Conservation (phyloP, 2,797 vertebrate genomes). For the Argentina silus region DNA sequence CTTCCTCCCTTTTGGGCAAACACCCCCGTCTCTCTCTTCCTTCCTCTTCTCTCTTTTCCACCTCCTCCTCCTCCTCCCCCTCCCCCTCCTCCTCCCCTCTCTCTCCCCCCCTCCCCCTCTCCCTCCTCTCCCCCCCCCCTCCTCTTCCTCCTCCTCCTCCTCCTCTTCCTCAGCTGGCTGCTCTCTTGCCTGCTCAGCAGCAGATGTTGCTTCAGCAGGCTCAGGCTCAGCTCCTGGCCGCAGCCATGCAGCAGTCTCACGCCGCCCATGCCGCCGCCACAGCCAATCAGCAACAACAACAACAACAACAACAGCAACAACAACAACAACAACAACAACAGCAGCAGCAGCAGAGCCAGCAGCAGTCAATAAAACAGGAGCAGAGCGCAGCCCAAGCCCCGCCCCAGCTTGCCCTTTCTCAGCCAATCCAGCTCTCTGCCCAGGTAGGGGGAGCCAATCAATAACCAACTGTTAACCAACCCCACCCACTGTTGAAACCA, state of each 20-base stretch:
- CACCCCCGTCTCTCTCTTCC: background rate
- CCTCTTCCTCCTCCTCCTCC: background rate
- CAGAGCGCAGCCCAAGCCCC: conserved; percentile 59
- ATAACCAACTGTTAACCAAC: background rate
- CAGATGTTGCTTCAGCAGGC: conserved; percentile 89
- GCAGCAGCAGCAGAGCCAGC: conserved; percentile 59
- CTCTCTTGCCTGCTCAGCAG: conserved; percentile 89
- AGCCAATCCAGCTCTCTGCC: conserved; percentile 92
- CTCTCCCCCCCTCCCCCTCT: background rate
- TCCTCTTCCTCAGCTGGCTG: conserved; percentile 79
- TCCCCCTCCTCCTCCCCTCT: background rate
- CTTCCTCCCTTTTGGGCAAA: background rate
- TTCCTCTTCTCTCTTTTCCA: background rate
- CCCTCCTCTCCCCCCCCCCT: background rate
- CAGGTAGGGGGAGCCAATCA: conserved; percentile 77
- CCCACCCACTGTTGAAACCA: too few relatives aligned
- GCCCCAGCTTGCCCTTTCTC: conserved; percentile 84
- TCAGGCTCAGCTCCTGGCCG: conserved; percentile 86
- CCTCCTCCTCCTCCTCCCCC: background rate
- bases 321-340: conserved; percentile 57
- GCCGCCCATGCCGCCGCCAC: conserved; percentile 70
- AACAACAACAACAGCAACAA: conserved; percentile 69
- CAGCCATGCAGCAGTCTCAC: conserved; percentile 84
- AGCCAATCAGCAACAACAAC: conserved; percentile 66
- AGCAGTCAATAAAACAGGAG: conserved; percentile 65